Evolutionary conservation across 2,797 vertebrate genomes (phyloP).

Genomic region (Squalus acanthias): DNA sequence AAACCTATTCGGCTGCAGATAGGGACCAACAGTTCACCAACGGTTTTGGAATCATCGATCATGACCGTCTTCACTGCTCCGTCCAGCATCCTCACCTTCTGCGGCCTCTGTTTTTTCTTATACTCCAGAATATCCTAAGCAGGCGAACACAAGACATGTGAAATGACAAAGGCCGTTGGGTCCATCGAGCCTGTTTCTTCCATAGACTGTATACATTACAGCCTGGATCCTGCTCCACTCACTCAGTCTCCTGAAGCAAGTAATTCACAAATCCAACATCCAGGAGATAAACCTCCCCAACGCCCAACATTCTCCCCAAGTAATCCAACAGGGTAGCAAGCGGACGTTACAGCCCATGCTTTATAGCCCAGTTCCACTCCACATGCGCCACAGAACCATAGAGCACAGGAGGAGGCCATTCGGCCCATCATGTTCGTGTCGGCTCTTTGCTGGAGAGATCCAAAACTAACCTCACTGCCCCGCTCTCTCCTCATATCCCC

Average conservation of each 20-base stretch:
- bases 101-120: constrained; percentile 95
- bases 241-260: not conserved
- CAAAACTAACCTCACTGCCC: too few relatives aligned
- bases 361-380: not conserved
- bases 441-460: too few relatives aligned
- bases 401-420: not conserved
- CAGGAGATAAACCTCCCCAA: not conserved
- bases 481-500: too few relatives aligned
- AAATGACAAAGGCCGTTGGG: not conserved
- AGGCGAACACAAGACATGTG: not conserved
- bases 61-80: constrained; percentile 94
- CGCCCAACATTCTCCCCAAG: too few relatives aligned
- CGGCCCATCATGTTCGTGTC: too few relatives aligned
- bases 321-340: too few relatives aligned
- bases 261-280: not conserved
- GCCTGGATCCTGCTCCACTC: not conserved
- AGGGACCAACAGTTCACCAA: constrained; percentile 91
- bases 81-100: constrained; percentile 97
- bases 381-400: not conserved
- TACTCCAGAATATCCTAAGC: constrained; percentile 88
- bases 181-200: not conserved
- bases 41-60: constrained; percentile 97
- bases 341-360: not conserved
- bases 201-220: not conserved
- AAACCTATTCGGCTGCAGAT: constrained; percentile 96